Evolutionary conservation across 2,113 vertebrate species (phyloP), one percentile per base, ranked within the genome.

Genomic region (Toxotes jaculatrix): DNA sequence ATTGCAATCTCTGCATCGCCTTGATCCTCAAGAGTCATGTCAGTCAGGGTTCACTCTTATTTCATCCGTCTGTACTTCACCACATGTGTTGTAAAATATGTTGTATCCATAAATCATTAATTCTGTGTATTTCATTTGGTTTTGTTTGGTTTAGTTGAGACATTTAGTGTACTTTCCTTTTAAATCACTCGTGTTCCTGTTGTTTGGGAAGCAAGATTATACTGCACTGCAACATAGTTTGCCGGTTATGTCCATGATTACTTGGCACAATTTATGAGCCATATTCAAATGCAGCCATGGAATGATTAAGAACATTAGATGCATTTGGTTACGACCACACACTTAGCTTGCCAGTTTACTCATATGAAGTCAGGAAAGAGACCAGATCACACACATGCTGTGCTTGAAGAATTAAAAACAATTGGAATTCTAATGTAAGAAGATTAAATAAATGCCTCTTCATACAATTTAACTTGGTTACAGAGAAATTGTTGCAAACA

Each of bases 11-110:
- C 19, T 7, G 59, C 21, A 49, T 16, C 65, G 57, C 57, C 67
- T 77, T 65, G 62, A 82, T 86, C 53, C 53, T 62, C 72, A 62
- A 65, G 45, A 74, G 70, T 21, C 49, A 4, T 64, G 75, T 78
- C 73, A 80, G 53, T 38, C 64, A 73, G 49, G 27, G 62, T 66
- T 82, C 64, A 79, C 23, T 32, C 23, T 60, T 68, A 3, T 64
- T 57, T 80, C 34, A 64, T 27, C 60, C 31, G 32, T 51, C 51
- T 65, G n/a, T 34, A 53, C 59, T 61, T 45, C 59, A 36, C 17
- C 45, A 38, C 16, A 4, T 34, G 31, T 23, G 60, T 27, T 61
- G 31, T 51, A 67, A 56, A 74, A 47, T 36, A 11, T 56, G 69
- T 17, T 51, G 16, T 38, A 2, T 65, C 3, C 53, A 51, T 60